Conservation (phyloP, 2,888 invertebrate genomes). For the Pogonocherus hispidulus region DNA sequence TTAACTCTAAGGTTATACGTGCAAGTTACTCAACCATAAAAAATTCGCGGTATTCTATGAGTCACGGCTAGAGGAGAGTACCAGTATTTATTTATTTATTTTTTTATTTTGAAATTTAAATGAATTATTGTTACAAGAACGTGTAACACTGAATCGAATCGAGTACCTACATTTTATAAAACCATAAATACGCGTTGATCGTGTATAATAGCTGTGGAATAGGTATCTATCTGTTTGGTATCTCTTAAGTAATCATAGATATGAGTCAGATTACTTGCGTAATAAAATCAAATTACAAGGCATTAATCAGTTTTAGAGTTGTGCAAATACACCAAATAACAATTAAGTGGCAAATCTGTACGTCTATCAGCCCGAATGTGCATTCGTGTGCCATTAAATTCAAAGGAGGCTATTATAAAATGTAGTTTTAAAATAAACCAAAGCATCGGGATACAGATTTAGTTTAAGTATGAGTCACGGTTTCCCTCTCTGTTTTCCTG, state of each 20-base stretch:
- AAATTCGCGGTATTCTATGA: constrained; percentile 38
- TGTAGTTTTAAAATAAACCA: constrained; percentile 49
- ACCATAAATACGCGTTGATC: constrained; percentile 3
- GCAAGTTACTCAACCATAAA: constrained; percentile 45
- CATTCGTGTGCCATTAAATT: constrained; percentile 9
- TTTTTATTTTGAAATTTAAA: constrained; percentile 1
- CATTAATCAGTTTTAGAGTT: constrained; percentile 20
- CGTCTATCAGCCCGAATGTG: constrained; percentile 18
- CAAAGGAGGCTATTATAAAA: constrained; percentile 32
- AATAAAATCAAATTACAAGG: constrained; percentile 20
- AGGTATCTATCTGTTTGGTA: constrained; percentile 7
- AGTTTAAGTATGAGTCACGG: constrained; percentile 53
- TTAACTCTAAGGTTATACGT: constrained; percentile 41
- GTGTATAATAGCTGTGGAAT: background rate
- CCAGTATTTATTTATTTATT: constrained; percentile 8
- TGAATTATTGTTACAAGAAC: background rate
- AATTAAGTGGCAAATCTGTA: constrained; percentile 10
- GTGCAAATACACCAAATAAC: constrained; percentile 16
- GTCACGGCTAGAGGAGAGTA: background rate
- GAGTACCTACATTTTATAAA: too few relatives aligned
- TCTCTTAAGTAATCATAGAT: constrained; percentile 30
- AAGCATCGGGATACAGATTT: constrained; percentile 53
- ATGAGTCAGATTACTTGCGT: constrained; percentile 34
- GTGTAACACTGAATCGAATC: background rate
- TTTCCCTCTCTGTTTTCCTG: constrained; percentile 52